Evolutionary conservation across 2,888 invertebrate species (phyloP), one percentile per base, ranked within the genome.

Genomic region (Idaea aversata): DNA sequence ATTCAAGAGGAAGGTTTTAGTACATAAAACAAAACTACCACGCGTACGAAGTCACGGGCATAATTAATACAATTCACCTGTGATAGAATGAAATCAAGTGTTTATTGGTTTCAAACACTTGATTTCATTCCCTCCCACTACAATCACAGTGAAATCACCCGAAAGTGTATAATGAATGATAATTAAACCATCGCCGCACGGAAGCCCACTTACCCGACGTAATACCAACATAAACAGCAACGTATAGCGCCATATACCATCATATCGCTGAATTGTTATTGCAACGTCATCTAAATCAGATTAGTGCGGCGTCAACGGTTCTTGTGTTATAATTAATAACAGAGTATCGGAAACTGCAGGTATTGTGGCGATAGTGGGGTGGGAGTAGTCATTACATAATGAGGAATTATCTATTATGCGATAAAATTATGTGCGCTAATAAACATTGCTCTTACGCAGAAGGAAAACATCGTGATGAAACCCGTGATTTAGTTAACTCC

Each of bases 271-370:
- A 47, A 47, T 47, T 63, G 66, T 62, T 66, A 63, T 58, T 63
- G 73, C 62, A 61, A 68, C 74, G 76, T 76, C 81, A 75, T 74
- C 75, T 80, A 76, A 76, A 82, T 81, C 80, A 76, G 81, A 81
- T 82, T 81, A 82, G 70, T 63, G 64, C 63, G 70, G 68, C 71
- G 72, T 75, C 74, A 63, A 68, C 63, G 70, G 69, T 70, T 67
- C 74, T 63, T 68, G 63, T 70, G 69, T 70, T 67, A 69, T 68
- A 65, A 72, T 76, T 71, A 73, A 72, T 72, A 65, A 59, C 59
- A 36, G 62, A 65, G 47, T 61, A 69, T 67, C 63, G 57, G 64
- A 63, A 62, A 65, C 62, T 62, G 64, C 62, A 34, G 62, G 62
- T n/a, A 34, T 64, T 13, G 35, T 10, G 47, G 3, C 47, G 7